Conservation (phyloP, 2,113 vertebrate genomes). For the Lagopus muta region DNA sequence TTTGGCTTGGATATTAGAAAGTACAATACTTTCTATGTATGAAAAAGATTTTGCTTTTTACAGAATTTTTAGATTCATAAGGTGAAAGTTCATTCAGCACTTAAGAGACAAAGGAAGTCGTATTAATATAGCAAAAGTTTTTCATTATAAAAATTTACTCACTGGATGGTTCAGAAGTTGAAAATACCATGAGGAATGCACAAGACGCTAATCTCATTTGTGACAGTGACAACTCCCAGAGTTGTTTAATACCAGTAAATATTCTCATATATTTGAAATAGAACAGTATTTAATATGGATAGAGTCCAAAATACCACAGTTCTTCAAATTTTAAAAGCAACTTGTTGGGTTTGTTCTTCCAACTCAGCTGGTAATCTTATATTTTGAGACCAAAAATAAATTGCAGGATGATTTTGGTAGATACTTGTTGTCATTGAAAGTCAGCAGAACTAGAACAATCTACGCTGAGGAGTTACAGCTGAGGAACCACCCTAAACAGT, state of each 20-base stretch:
- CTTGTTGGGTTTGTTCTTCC: background rate
- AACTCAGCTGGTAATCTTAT: background rate
- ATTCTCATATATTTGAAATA: slow-evolving; percentile 38
- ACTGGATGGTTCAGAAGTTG: slow-evolving; percentile 66
- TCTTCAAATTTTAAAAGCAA: slow-evolving; percentile 45
- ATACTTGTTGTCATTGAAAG: background rate
- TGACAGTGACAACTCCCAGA: slow-evolving; percentile 69
- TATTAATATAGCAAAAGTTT: slow-evolving; percentile 35
- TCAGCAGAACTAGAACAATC: background rate
- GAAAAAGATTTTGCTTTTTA: slow-evolving; percentile 4
- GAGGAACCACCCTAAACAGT: background rate
- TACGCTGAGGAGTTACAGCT: background rate
- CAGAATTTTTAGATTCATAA: slow-evolving; percentile 4
- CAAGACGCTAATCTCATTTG: slow-evolving; percentile 47
- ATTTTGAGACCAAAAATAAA: background rate
- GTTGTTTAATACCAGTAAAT: slow-evolving; percentile 41
- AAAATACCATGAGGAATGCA: slow-evolving; percentile 41
- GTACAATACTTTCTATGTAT: background rate
- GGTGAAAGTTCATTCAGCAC: slow-evolving; percentile 46
- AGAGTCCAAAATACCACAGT: slow-evolving; percentile 19
- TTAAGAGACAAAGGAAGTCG: slow-evolving; percentile 52
- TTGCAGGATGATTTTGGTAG: slow-evolving; percentile 36
- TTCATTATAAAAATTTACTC: slow-evolving; percentile 58
- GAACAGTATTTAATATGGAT: slow-evolving; percentile 38
- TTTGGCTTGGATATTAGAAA: slow-evolving; percentile 61